These are phyloP conservation scores for Paratrypauchen microcephalus DNA, from an alignment of 2,797 vertebrate genomes.

Conservation along the genomic window DNA sequence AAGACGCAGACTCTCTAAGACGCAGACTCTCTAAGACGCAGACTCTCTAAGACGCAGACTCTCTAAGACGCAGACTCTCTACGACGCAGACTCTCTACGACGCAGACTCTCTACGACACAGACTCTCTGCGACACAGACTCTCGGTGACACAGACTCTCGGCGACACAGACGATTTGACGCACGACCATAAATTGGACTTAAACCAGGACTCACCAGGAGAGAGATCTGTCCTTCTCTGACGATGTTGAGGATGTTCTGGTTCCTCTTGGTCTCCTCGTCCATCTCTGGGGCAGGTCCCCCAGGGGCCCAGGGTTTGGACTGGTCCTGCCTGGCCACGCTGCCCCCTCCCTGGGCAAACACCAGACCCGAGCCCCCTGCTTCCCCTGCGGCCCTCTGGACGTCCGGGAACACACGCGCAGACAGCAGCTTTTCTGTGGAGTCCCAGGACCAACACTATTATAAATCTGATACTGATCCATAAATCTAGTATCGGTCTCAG, in stretches of 20 bases:
- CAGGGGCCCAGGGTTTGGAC: constrained; percentile 71
- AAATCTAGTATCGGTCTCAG: too few species aligned
- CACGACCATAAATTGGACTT: too few species aligned
- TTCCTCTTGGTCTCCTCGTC: constrained; percentile 88
- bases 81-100: too few species aligned
- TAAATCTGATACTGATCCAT: too few species aligned
- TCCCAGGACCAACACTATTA: neutral
- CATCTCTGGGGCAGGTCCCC: constrained; percentile 66
- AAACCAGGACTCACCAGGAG: constrained; percentile 58
- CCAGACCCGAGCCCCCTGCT: constrained; percentile 72
- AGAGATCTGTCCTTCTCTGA: constrained; percentile 93
- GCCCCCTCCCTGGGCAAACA: constrained; percentile 76
- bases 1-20: too few species aligned
- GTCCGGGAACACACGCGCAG: constrained; percentile 83
- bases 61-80: too few species aligned
- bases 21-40: too few species aligned
- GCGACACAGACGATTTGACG: too few species aligned
- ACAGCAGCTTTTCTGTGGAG: constrained; percentile 78
- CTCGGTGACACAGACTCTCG: too few species aligned
- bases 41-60: too few species aligned
- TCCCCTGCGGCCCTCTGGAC: constrained; percentile 74
- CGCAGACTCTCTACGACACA: too few species aligned
- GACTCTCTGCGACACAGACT: too few species aligned
- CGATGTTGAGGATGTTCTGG: constrained; percentile 94
- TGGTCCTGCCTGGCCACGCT: constrained; percentile 72